A percentile compares a stretch with the other conserved stretches of the same genome.
phyloP scores from a whole-genome alignment of 2,113 vertebrate species.

The Reinhardtius hippoglossoides region DNA sequence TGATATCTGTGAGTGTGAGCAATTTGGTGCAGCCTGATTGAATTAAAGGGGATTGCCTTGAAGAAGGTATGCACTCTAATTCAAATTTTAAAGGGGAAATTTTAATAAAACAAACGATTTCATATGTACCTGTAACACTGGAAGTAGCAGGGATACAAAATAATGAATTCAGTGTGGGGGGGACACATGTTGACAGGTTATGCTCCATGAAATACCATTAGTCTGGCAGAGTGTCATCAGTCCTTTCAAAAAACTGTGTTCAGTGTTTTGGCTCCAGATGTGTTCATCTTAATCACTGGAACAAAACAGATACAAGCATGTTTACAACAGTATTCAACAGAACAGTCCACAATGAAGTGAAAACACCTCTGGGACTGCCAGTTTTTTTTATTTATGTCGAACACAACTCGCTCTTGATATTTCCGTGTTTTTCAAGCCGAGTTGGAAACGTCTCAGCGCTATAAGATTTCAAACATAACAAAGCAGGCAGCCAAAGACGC shows the following conservation, averaged over 20 bases:
- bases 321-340: conserved; percentile 5
- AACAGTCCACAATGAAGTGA: conserved; percentile 39
- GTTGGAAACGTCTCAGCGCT: conserved; percentile 40
- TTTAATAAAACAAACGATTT: neutral
- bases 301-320: conserved; percentile 5
- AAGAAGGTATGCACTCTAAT: too few species aligned
- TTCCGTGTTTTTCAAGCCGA: conserved; percentile 52
- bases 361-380: conserved; percentile 37
- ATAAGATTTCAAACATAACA: conserved; percentile 56
- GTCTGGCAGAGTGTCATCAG: neutral
- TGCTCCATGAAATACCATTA: conserved; percentile 21
- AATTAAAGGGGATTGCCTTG: too few species aligned
- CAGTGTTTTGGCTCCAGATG: neutral
- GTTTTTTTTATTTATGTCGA: conserved; percentile 46
- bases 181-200: neutral
- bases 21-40: neutral
- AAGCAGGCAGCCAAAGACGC: conserved; percentile 57
- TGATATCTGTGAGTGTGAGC: too few species aligned
- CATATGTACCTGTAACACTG: neutral
- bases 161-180: neutral
- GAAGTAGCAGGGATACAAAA: neutral
- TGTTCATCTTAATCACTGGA: conserved; percentile 16
- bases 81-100: neutral
- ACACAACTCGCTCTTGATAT: conserved; percentile 41
- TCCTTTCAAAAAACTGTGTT: neutral